A percentile compares a stretch with the other conserved stretches of the same genome.
phyloP scores from a whole-genome alignment of 1,140 invertebrate species.

The Venustaconcha ellipsiformis region DNA sequence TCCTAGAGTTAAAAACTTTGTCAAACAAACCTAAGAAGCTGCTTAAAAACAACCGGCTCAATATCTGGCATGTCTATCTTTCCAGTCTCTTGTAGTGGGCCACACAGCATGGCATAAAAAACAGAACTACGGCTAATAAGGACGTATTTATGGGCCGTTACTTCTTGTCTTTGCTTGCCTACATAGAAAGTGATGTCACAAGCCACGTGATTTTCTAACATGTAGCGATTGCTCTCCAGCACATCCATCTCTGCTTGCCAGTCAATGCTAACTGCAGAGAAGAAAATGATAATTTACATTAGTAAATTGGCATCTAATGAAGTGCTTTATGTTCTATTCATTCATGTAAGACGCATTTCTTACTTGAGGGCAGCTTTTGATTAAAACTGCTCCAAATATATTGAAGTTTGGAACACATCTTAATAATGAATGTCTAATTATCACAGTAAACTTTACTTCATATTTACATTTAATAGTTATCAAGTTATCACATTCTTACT shows the following conservation, averaged over 20 bases:
- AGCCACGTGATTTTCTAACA: slow-evolving; percentile 26
- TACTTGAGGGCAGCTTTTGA: too few species aligned
- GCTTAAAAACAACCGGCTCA: slow-evolving; percentile 76
- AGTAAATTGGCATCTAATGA: too few species aligned
- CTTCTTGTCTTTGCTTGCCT: slow-evolving; percentile 9
- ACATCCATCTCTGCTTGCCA: slow-evolving; percentile 11
- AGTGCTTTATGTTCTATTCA: too few species aligned
- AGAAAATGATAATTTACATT: too few species aligned
- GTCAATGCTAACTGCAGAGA: background rate
- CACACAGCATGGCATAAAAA: slow-evolving; percentile 84
- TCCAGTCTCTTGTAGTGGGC: slow-evolving; percentile 75
- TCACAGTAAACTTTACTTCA: too few species aligned
- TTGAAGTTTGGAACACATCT: too few species aligned
- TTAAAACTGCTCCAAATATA: too few species aligned
- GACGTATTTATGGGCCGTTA: slow-evolving; percentile 81
- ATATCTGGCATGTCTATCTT: slow-evolving; percentile 85
- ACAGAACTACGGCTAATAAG: slow-evolving; percentile 83
- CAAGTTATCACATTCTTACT: too few species aligned
- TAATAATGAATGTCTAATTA: too few species aligned
- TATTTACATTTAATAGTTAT: too few species aligned
- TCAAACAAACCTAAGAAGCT: slow-evolving; percentile 72
- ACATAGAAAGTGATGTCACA: slow-evolving; percentile 29
- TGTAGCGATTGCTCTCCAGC: slow-evolving; percentile 19
- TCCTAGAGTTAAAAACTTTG: background rate
- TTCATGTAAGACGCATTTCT: too few species aligned